A percentile compares a stretch with the other conserved stretches of the same genome.
Conservation (phyloP, 2,113 vertebrate genomes). For the Xiphophorus couchianus region DNA sequence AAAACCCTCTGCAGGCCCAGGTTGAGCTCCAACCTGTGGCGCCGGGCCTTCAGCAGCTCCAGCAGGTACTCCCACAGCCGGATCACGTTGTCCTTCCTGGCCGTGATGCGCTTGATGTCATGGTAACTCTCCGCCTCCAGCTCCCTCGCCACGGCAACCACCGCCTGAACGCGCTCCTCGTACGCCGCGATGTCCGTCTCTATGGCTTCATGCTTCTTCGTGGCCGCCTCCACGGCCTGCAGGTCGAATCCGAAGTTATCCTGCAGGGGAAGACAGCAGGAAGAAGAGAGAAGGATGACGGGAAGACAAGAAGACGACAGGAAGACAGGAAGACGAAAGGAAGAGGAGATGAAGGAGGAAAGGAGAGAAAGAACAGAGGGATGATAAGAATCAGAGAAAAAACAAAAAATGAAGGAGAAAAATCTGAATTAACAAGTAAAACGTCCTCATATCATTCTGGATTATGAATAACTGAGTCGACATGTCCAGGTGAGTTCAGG, state of each 20-base stretch:
- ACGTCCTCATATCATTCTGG: too few relatives aligned
- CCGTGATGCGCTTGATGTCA: constrained; percentile 95
- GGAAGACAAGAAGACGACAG: too few relatives aligned
- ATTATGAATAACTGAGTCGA: not conserved
- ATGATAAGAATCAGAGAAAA: too few relatives aligned
- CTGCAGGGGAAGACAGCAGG: constrained; percentile 25
- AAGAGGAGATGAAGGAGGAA: not conserved
- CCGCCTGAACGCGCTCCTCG: constrained; percentile 92
- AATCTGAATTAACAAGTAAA: not conserved
- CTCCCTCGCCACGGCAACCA: constrained; percentile 92
- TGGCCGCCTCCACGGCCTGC: constrained; percentile 96
- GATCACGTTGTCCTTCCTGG: constrained; percentile 95
- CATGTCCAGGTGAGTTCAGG: too few relatives aligned
- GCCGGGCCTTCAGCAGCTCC: constrained; percentile 91
- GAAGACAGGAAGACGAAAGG: too few relatives aligned
- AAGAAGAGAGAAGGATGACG: too few relatives aligned
- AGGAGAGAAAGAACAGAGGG: not conserved
- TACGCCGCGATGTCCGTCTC: constrained; percentile 97
- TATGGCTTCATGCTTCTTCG: constrained; percentile 99
- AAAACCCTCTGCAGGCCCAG: constrained; percentile 96
- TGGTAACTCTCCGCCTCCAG: constrained; percentile 97
- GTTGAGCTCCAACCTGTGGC: constrained; percentile 91
- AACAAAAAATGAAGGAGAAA: not conserved
- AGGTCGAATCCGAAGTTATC: constrained; percentile 99
- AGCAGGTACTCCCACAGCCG: constrained; percentile 98